Percentiles rank a stretch among this genome's conserved stretches.
These are phyloP conservation scores for Argyresthia albistria DNA, from an alignment of 2,888 invertebrate genomes.

Conservation along the genomic window DNA sequence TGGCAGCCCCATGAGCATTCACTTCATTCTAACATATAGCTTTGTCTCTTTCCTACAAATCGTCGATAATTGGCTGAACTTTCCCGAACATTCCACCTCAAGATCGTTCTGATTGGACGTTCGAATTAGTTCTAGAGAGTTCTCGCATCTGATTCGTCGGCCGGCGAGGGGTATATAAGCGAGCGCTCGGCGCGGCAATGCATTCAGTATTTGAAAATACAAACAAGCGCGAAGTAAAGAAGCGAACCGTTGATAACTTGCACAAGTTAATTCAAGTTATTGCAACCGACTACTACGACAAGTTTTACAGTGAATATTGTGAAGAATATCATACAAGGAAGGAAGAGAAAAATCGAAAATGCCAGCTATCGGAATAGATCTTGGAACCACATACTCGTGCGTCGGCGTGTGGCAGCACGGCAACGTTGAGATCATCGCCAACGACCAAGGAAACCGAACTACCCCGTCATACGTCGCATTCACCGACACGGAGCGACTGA, in stretches of 20 bases:
- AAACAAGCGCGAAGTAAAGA: conserved; percentile 24
- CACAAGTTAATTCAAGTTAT: conserved; percentile 7
- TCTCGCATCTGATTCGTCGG: conserved; percentile 33
- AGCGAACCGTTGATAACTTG: conserved; percentile 24
- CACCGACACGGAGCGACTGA: conserved; percentile 75
- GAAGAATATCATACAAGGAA: neutral
- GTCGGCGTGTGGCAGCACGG: conserved; percentile 89
- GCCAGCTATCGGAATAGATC: conserved; percentile 70
- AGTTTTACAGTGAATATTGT: neutral
- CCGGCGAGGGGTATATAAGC: conserved; percentile 22
- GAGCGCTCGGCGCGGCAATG: conserved; percentile 31
- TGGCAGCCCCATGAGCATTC: neutral
- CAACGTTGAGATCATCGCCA: conserved; percentile 88
- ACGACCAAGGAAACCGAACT: conserved; percentile 90
- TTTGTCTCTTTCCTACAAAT: neutral
- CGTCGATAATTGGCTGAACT: conserved; percentile 17
- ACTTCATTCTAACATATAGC: neutral
- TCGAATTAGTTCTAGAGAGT: conserved; percentile 28
- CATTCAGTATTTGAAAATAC: conserved; percentile 41
- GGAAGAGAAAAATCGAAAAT: conserved; percentile 24
- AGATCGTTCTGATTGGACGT: conserved; percentile 27
- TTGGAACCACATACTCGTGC: conserved; percentile 91
- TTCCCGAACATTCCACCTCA: conserved; percentile 30
- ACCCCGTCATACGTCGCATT: conserved; percentile 92
- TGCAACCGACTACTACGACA: conserved; percentile 1